Conservation (phyloP, 2,797 vertebrate genomes). For the Myotis findleyi region DNA sequence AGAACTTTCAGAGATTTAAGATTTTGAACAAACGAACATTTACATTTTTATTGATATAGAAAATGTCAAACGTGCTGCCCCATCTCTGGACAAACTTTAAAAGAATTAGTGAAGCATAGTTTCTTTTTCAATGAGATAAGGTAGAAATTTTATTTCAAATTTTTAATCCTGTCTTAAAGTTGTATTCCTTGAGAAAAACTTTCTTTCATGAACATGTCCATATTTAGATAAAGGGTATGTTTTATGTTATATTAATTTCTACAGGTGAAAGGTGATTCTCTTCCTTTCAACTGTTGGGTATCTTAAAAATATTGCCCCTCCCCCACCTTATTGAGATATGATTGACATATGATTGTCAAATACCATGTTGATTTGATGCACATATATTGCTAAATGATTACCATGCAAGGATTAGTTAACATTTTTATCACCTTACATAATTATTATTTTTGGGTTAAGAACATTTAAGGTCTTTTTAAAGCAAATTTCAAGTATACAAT, state of each 20-base stretch:
- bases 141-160: neutral
- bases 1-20: no score
- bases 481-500: neutral
- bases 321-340: neutral
- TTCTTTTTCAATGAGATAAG: neutral
- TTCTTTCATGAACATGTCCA: constrained; percentile 50
- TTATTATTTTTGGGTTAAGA: neutral
- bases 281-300: constrained; percentile 44
- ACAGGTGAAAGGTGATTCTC: constrained; percentile 31
- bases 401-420: neutral
- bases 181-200: neutral
- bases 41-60: neutral
- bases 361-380: neutral
- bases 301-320: neutral
- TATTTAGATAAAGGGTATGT: constrained; percentile 66
- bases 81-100: neutral
- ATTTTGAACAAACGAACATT: no score
- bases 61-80: neutral
- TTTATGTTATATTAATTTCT: constrained; percentile 45
- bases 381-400: neutral
- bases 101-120: neutral
- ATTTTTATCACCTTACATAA: neutral
- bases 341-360: neutral
- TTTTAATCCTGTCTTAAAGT: constrained; percentile 21
- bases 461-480: neutral